Base-by-base conservation (phyloP, 2,797 vertebrate genomes). In the Tiaroga cobitis region DNA sequence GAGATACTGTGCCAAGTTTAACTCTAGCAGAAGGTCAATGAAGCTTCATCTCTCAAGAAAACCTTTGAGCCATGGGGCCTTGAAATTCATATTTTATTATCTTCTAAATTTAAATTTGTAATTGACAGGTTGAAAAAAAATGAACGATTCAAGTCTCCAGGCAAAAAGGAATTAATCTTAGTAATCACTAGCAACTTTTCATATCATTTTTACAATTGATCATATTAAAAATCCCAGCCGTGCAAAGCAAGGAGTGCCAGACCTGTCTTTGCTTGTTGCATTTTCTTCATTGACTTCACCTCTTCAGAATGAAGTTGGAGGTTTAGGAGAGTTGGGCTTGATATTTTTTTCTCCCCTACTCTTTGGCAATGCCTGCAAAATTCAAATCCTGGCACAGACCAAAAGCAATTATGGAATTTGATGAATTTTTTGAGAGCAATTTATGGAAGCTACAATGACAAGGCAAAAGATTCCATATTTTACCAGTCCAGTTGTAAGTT, bases 291-390 rank as follows among this genome's bases (percentile, higher is more conserved):
- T 77, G 46, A 65, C 78, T 73, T n/a, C 18, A 24, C 5, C 69
- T 34, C 29, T 15, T 59, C 34, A 32, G 15, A 69, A 69, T 80
- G 78, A 79, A 83, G 59, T 26, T 29, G 5, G 32, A 49, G 73
- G 85, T 46, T 78, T 16, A 46, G 19, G 34, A 86, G 75, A 34
- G 39, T 41, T 63, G 68, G 24, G 56, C 59, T 16, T 80, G 29
- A 65, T 82, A 68, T 72, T 59, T 51, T 51, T 46, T 43, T 67
- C 67, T 56, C 19, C 37, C 49, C 6, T 21, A 3, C n/a, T 59
- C 74, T 76, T 37, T 59, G 46, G 72, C 46, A 75, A 13, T 32
- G 9, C 2, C 5, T 75, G 46, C 26, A 75, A 16, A 46, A 73
- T 73, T 46, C 13, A 73, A 46, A 73, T 43, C 9, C 26, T 51